These are phyloP conservation scores for Cherax quadricarinatus DNA, from an alignment of 1,140 invertebrate species.

Conservation along the genomic window DNA sequence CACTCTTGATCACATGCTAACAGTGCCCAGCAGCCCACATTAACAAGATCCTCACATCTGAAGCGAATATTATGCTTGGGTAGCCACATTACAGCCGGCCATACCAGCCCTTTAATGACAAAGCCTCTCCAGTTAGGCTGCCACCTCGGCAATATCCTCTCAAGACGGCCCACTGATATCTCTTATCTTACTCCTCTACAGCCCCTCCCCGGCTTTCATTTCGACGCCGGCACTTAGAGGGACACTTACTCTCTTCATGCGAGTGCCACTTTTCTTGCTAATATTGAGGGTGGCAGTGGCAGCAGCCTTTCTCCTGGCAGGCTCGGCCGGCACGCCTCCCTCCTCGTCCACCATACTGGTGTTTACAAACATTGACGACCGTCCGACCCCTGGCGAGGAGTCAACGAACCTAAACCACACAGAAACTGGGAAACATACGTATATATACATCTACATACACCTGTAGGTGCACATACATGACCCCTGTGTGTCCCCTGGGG, in stretches of 20 bases:
- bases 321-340: slow-evolving; percentile 50
- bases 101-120: neutral
- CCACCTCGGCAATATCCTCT: neutral
- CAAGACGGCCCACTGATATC: neutral
- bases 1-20: too few relatives aligned
- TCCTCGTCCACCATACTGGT: slow-evolving; percentile 61
- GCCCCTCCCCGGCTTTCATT: too few relatives aligned
- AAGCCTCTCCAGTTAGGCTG: neutral
- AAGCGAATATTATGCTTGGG: neutral
- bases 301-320: slow-evolving; percentile 61
- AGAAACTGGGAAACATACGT: neutral
- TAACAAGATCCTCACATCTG: too few relatives aligned
- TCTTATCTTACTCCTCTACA: neutral
- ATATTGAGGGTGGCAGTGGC: slow-evolving; percentile 59
- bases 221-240: neutral
- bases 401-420: slow-evolving; percentile 46
- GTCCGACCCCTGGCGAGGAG: slow-evolving; percentile 55
- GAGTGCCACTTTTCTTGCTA: slow-evolving; percentile 47
- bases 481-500: too few relatives aligned
- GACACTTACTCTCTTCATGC: slow-evolving; percentile 57
- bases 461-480: too few relatives aligned
- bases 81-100: neutral
- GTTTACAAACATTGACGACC: slow-evolving; percentile 65
- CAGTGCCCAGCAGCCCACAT: too few relatives aligned
- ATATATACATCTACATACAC: too few relatives aligned